Evolutionary conservation across 2,888 invertebrate species (phyloP), one percentile per base, ranked within the genome.

Genomic region (Xiphydria camelus): DNA sequence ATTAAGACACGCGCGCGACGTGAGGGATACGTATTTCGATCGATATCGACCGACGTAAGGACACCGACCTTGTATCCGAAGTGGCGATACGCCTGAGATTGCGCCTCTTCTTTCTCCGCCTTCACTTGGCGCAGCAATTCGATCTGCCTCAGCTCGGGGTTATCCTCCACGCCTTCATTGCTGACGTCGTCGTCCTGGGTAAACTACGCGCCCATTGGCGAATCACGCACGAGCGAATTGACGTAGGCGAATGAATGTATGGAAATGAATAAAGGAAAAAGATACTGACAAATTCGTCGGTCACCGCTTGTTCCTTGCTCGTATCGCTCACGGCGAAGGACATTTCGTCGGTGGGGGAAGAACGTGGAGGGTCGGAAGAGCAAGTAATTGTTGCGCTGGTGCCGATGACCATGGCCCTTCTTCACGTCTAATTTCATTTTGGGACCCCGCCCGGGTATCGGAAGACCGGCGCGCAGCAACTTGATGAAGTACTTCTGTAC

Each of bases 401-500:
- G 79, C 41, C 79, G 78, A 51, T 61, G 62, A 17, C 55, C 51
- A 7, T 57, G 36, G 44, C 61, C 70, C 66, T 55, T 78, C 66
- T 67, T 65, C 14, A 49, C 50, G 47, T 62, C 75, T 48, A 70
- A 57, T 70, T 77, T 78, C 15, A 66, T 76, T 73, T 86, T 89
- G 0, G 90, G 89, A 32, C 82, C 79, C 49, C 89, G 76, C 0
- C 91, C 91, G 0, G 94, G 94, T 52, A 94, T 85, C 0, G 93
- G 92, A 55, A 94, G 75, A 0, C 94, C 94, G 22, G 89, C 90
- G 74, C 87, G 88, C 20, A 88, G 85, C 23, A 95, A 77, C 73
- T 94, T 94, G 25, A 89, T 82, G 73, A 94, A 95, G 73, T 93
- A 95, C 69, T 95, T 95, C 68, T 95, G 95, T 14, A 94, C 84